Conservation (phyloP, 64 coral and sea anemone genomes). For the Montipora foliosa region DNA sequence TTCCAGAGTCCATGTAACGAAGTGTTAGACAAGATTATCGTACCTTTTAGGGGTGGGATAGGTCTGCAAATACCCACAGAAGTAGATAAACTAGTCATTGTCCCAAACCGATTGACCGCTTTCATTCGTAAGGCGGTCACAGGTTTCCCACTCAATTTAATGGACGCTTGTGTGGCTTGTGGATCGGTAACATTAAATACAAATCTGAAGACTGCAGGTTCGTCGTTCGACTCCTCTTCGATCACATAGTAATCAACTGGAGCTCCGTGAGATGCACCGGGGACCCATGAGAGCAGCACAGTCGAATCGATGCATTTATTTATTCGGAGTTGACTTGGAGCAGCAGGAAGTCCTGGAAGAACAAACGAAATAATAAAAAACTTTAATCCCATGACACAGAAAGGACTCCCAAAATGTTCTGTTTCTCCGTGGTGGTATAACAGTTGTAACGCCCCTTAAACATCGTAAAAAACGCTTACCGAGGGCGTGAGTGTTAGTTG, state of each 20-base stretch:
- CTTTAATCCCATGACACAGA: neutral
- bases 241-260: constrained; percentile 74
- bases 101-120: constrained; percentile 79
- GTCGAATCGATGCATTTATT: constrained; percentile 26
- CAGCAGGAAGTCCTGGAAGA: constrained; percentile 61
- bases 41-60: neutral
- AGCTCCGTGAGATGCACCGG: constrained; percentile 13
- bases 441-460: no score
- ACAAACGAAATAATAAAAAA: neutral
- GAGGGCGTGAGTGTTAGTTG: no score
- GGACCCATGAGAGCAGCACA: constrained; percentile 55
- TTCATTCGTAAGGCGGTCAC: constrained; percentile 68
- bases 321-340: constrained; percentile 67
- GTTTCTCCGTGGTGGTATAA: no score
- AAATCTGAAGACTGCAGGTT: constrained; percentile 51
- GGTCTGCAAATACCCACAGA: constrained; percentile 22
- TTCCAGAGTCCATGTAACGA: no score
- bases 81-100: constrained; percentile 65
- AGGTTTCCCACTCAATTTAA: constrained; percentile 48
- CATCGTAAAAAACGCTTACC: no score
- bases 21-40: neutral
- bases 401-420: no score
- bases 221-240: constrained; percentile 67
- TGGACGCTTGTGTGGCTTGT: constrained; percentile 9
- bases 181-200: constrained; percentile 63